Percentiles rank a stretch among this genome's conserved stretches.
phyloP scores from a whole-genome alignment of 2,888 invertebrate genomes.

The Mechanitis messenoides region DNA sequence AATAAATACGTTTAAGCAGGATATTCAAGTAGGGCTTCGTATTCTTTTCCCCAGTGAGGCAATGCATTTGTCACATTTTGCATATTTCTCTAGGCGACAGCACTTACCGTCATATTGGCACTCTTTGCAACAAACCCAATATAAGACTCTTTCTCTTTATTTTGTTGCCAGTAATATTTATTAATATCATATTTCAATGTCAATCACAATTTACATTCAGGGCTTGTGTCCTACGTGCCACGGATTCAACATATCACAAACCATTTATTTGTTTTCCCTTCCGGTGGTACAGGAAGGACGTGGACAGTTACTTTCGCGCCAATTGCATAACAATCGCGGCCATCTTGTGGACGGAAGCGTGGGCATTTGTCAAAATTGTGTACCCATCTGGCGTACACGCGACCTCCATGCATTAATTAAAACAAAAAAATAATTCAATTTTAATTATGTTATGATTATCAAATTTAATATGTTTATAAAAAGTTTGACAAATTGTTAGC shows the following conservation, averaged over 20 bases:
- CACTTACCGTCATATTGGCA: too few species aligned
- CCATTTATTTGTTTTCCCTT: slow-evolving; percentile 41
- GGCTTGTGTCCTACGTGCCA: slow-evolving; percentile 33
- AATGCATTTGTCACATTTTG: too few species aligned
- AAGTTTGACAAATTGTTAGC: too few species aligned
- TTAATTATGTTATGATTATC: too few species aligned
- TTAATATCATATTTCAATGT: slow-evolving; percentile 39
- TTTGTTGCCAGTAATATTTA: slow-evolving; percentile 19
- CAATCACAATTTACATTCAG: slow-evolving; percentile 35
- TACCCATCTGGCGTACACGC: slow-evolving; percentile 20
- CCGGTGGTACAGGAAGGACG: slow-evolving; percentile 40
- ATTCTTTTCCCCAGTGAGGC: too few species aligned
- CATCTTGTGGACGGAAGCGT: slow-evolving; percentile 36
- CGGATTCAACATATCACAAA: slow-evolving; percentile 27
- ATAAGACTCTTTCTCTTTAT: slow-evolving; percentile 2
- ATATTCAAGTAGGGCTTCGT: too few species aligned
- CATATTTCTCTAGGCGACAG: too few species aligned
- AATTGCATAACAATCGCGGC: slow-evolving; percentile 47
- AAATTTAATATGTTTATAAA: too few species aligned
- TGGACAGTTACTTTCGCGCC: slow-evolving; percentile 49
- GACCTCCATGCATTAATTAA: slow-evolving; percentile 19
- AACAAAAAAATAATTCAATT: neutral
- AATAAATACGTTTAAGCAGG: too few species aligned
- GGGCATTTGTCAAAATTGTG: slow-evolving; percentile 26
- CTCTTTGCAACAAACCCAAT: neutral